These are phyloP conservation scores for Agrotis clavis DNA, from an alignment of 2,888 invertebrate genomes.

Conservation along the genomic window DNA sequence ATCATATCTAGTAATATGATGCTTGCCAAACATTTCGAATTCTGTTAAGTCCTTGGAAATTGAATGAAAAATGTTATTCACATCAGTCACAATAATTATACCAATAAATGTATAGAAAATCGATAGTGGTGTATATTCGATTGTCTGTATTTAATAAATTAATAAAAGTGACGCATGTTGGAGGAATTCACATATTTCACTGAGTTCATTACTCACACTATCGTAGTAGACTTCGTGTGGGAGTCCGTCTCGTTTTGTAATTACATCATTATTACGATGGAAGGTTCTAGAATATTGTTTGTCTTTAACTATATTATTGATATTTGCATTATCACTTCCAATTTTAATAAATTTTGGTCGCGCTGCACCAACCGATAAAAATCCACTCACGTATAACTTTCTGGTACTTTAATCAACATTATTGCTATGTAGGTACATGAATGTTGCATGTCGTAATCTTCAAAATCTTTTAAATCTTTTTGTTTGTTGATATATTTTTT, in stretches of 20 bases:
- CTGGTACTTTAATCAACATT: constrained; percentile 2
- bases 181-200: constrained; percentile 52
- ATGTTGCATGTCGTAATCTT: constrained; percentile 14
- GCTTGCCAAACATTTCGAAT: neutral
- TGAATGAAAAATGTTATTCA: constrained; percentile 1
- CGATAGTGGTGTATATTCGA: constrained; percentile 21
- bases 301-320: constrained; percentile 13
- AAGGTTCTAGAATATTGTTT: constrained; percentile 29
- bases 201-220: constrained; percentile 55
- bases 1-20: neutral
- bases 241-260: constrained; percentile 43
- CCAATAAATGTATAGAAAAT: constrained; percentile 14
- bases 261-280: constrained; percentile 53
- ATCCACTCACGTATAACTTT: neutral
- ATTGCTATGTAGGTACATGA: neutral
- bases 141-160: constrained; percentile 48
- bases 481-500: constrained; percentile 11
- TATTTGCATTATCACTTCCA: neutral
- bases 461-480: constrained; percentile 18
- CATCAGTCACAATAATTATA: constrained; percentile 10
- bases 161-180: constrained; percentile 61
- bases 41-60: neutral
- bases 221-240: constrained; percentile 50
- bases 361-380: constrained; percentile 4
- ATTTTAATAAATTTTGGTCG: constrained; percentile 15